These are phyloP conservation scores for Arbacia lixula DNA, from an alignment of 53 echinoderm and acorn worm species.

Conservation along the genomic window DNA sequence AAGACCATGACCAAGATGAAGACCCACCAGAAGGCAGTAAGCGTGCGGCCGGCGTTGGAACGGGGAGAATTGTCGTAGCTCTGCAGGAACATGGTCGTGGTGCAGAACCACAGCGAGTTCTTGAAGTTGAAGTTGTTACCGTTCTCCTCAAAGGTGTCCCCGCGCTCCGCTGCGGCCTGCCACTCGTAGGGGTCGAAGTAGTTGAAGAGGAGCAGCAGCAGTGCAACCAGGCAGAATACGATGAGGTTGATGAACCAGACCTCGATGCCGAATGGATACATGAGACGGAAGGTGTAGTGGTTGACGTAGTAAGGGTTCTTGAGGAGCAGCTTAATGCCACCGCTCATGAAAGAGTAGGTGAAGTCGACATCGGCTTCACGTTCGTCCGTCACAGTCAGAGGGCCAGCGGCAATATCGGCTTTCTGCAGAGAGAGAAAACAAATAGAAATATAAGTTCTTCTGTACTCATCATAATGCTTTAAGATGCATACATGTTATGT, in stretches of 20 bases:
- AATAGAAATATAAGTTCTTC: too few species aligned
- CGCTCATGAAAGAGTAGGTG: constrained; percentile 96
- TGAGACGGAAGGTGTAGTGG: constrained; percentile 91
- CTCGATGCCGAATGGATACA: constrained; percentile 95
- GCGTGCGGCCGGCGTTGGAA: constrained; percentile 88
- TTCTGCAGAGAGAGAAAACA: constrained; percentile 63
- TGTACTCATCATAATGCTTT: too few species aligned
- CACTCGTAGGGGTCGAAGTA: constrained; percentile 96
- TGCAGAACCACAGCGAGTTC: constrained; percentile 95
- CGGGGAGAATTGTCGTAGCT: constrained; percentile 90
- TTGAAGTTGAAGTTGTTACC: constrained; percentile 92
- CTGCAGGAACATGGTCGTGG: constrained; percentile 89
- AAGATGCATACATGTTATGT: too few species aligned
- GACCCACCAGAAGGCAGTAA: constrained; percentile 98
- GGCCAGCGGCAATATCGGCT: constrained; percentile 98
- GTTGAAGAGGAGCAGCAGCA: constrained; percentile 86
- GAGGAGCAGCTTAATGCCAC: constrained; percentile 86
- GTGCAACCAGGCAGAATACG: constrained; percentile 78
- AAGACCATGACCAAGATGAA: constrained; percentile 96
- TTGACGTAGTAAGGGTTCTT: constrained; percentile 80
- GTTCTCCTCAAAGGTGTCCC: constrained; percentile 88
- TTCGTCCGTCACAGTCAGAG: constrained; percentile 85
- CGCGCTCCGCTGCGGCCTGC: constrained; percentile 85
- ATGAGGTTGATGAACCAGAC: constrained; percentile 95
- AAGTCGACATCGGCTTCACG: constrained; percentile 88